Evolutionary conservation across 2,888 invertebrate species (phyloP).

Genomic region (Xestobium rufovillosum): DNA sequence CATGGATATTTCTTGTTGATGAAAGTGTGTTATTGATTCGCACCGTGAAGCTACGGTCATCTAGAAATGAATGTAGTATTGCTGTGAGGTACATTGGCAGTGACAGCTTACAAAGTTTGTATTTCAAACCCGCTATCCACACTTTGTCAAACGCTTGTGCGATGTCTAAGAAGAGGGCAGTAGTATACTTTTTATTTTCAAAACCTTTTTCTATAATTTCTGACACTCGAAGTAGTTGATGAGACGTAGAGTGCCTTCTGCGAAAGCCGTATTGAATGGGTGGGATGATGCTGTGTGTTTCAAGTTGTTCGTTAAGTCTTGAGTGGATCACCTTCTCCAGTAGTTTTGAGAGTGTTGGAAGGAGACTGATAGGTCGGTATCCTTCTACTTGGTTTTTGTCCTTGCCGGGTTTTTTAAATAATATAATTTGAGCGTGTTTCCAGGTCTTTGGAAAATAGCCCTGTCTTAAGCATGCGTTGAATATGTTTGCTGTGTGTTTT

Average conservation of each 20-base stretch:
- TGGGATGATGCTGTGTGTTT: constrained; percentile 6
- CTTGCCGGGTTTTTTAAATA: constrained; percentile 1
- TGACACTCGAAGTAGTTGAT: constrained; percentile 5
- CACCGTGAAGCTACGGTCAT: constrained; percentile 5
- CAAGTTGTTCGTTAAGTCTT: too few relatives aligned
- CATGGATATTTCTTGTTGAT: constrained; percentile 6
- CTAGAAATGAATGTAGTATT: constrained; percentile 6
- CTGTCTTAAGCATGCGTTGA: constrained; percentile 1
- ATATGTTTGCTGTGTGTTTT: not conserved
- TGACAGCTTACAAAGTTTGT: too few relatives aligned
- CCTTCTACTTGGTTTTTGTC: too few relatives aligned
- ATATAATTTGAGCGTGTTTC: not conserved
- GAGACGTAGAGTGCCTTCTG: constrained; percentile 5
- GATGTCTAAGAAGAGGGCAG: constrained; percentile 6
- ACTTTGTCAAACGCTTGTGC: too few relatives aligned
- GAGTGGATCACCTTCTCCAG: too few relatives aligned
- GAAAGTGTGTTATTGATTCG: constrained; percentile 5
- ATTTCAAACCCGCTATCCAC: too few relatives aligned
- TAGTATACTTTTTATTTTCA: constrained; percentile 8
- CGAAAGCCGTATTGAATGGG: constrained; percentile 8
- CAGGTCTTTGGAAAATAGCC: constrained; percentile 2
- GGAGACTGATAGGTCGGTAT: too few relatives aligned
- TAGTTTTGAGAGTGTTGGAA: too few relatives aligned
- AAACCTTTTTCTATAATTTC: constrained; percentile 9
- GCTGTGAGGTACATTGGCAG: constrained; percentile 5